phyloP scores from a whole-genome alignment of 2,888 invertebrate genomes.

The Serripes groenlandicus region DNA sequence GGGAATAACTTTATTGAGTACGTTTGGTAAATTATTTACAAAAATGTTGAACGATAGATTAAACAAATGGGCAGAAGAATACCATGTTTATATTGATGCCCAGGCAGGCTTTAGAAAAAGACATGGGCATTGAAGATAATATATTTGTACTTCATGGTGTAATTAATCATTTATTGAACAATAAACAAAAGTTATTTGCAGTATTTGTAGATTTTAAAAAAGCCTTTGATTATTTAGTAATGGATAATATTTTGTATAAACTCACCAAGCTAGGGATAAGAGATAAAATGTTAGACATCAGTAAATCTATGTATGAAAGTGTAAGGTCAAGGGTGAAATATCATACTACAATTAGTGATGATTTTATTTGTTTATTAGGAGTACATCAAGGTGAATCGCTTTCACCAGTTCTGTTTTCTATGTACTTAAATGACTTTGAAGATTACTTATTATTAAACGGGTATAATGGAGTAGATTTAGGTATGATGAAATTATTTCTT shows the following conservation, averaged over 20 bases:
- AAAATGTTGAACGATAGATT: slow-evolving; percentile 12
- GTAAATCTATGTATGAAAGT: too few relatives aligned
- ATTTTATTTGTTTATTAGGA: slow-evolving; percentile 6
- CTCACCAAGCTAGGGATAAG: slow-evolving; percentile 5
- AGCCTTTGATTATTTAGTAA: slow-evolving; percentile 18
- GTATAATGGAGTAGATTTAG: slow-evolving; percentile 9
- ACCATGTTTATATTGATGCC: slow-evolving; percentile 3
- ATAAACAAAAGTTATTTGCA: not conserved
- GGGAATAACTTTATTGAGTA: slow-evolving; percentile 21
- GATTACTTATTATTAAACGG: not conserved
- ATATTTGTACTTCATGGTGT: slow-evolving; percentile 8
- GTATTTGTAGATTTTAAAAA: slow-evolving; percentile 22
- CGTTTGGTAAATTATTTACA: slow-evolving; percentile 15
- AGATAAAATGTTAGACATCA: too few relatives aligned
- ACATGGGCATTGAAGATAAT: slow-evolving; percentile 24
- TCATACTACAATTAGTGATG: too few relatives aligned
- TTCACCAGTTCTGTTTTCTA: slow-evolving; percentile 22
- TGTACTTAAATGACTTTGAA: slow-evolving; percentile 24
- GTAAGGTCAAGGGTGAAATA: too few relatives aligned
- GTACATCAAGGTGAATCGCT: slow-evolving; percentile 22
- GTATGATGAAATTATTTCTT: slow-evolving; percentile 4
- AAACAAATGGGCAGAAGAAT: slow-evolving; percentile 8
- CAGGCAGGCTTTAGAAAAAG: slow-evolving; percentile 6
- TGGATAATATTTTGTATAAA: slow-evolving; percentile 13
- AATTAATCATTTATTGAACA: not conserved